Conservation (phyloP, 2,888 invertebrate species). For the Drosophila neonasuta region DNA sequence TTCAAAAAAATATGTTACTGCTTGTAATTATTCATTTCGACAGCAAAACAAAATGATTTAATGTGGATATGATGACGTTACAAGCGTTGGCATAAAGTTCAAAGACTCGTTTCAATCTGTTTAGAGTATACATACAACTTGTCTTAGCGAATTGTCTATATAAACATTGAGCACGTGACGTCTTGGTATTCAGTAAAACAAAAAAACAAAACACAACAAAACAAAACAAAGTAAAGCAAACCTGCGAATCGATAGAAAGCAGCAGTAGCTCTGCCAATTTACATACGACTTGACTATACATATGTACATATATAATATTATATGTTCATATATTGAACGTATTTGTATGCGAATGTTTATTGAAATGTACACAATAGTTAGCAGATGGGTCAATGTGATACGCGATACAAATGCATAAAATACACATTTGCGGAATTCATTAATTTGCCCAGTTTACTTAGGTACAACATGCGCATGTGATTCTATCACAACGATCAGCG, state of each 20-base stretch:
- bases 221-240: constrained; percentile 5
- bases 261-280: constrained; percentile 21
- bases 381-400: constrained; percentile 31
- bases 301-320: neutral
- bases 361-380: constrained; percentile 38
- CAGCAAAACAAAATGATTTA: neutral
- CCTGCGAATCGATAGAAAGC: constrained; percentile 23
- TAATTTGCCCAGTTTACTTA: constrained; percentile 61
- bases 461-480: constrained; percentile 48
- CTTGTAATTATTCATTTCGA: neutral
- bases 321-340: neutral
- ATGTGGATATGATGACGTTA: neutral
- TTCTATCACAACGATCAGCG: constrained; percentile 13
- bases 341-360: constrained; percentile 15
- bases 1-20: neutral
- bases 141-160: neutral
- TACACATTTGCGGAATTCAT: constrained; percentile 55
- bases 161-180: constrained; percentile 31
- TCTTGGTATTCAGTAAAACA: neutral
- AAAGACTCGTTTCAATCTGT: neutral
- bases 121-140: neutral
- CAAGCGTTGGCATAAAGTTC: neutral
- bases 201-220: constrained; percentile 13
- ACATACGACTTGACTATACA: constrained; percentile 9
- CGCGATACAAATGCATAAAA: constrained; percentile 46